Evolutionary conservation across 1,140 invertebrate genomes (phyloP), one percentile per base, ranked within the genome.

Genomic region (Gonioctena quinquepunctata): DNA sequence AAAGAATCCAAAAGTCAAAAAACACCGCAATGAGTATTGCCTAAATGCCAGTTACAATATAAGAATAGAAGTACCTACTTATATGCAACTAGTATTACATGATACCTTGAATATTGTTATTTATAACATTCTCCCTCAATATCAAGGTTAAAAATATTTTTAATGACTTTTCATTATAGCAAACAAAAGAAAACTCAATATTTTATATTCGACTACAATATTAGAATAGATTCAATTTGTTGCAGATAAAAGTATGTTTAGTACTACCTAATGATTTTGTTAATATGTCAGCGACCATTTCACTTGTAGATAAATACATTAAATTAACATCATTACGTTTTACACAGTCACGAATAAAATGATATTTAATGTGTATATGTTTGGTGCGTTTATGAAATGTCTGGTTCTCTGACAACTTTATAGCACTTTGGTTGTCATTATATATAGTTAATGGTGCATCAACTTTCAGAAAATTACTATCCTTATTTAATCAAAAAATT

Each of bases 361-460:
- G 66, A 59, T 64, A 60, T 50, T 59, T 64, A 25, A 72, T 48
- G 22, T 72, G 23, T n/a, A 72, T 72, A 26, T 72, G 52, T 19
- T 72, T 65, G 33, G 60, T 64, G 28, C 70, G 28, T 68, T 60
- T 72, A 50, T 72, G 27, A 49, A 68, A 68, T 42, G 22, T 48
- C 42, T 57, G 50, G 60, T 72, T 72, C 50, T 68, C n/a, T 27
- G 22, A 27, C 21, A 68, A 33, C 42, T 68, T 72, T 7, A 72
- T 68, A 4, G 65, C 27, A 62, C 65, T 63, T 57, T 71, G 65
- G 49, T 71, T 68, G 18, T 68, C 65, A 48, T 61, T 71, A 48
- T 23, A 18, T 23, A 68, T 23, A 5, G 19, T 33, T 8, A 13
- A 25, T n/a, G 18, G 6, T 49, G 13, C 11, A 18, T 42, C 42